Conservation (phyloP, 2,113 vertebrate genomes). For the Anarrhichthys ocellatus region DNA sequence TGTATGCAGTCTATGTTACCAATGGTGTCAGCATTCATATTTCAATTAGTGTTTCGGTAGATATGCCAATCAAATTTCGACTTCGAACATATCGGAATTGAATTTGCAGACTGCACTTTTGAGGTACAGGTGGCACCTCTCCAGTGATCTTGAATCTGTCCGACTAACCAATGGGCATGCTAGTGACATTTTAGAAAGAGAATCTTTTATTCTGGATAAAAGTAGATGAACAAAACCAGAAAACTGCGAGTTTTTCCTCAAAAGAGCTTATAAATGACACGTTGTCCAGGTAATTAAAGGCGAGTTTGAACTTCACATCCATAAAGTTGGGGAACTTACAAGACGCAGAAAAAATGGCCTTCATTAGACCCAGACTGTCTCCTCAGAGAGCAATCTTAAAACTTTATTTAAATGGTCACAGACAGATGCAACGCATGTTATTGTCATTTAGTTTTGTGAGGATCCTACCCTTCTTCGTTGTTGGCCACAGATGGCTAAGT, state of each 20-base stretch:
- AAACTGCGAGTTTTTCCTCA: background rate
- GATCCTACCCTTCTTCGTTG: conserved; percentile 25
- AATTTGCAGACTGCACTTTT: conserved; percentile 9
- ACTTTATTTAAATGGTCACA: background rate
- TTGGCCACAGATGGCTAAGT: conserved; percentile 63
- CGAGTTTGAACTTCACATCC: background rate
- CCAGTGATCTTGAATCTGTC: background rate
- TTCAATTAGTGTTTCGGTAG: conserved; percentile 4
- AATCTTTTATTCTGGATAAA: background rate
- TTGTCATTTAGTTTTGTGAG: conserved; percentile 46
- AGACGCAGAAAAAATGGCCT: background rate
- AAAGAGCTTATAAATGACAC: background rate
- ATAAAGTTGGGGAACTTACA: background rate
- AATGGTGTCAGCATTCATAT: background rate
- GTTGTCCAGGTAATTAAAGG: background rate
- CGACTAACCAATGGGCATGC: background rate
- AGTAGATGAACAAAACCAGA: background rate
- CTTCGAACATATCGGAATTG: background rate
- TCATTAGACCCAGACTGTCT: background rate
- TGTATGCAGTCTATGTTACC: conserved; percentile 2
- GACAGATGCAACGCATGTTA: background rate
- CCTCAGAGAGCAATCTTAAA: background rate
- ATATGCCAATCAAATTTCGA: conserved; percentile 17
- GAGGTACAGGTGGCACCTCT: background rate
- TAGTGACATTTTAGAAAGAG: background rate